These are phyloP conservation scores for Spatula versicolor DNA, from an alignment of 2,797 vertebrate species.

Conservation along the genomic window DNA sequence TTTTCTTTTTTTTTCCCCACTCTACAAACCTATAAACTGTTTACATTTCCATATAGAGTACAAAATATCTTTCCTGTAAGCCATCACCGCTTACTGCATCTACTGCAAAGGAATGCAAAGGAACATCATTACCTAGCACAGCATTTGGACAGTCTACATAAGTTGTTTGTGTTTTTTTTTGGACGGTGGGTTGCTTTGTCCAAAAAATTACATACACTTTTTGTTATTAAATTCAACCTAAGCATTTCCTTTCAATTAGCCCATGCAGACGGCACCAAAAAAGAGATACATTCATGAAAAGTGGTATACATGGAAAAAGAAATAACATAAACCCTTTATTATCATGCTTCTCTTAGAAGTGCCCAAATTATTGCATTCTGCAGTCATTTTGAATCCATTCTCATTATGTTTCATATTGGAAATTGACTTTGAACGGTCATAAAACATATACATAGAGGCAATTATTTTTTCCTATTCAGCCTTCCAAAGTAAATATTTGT, in stretches of 20 bases:
- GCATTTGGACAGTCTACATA: neutral
- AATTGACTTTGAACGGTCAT: neutral
- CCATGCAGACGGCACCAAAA: neutral
- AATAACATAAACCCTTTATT: neutral
- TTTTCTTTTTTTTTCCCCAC: neutral
- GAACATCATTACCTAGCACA: neutral
- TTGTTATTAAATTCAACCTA: neutral
- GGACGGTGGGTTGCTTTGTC: neutral
- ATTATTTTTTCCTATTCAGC: neutral
- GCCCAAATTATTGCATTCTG: neutral
- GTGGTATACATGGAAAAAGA: neutral
- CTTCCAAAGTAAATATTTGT: conserved; percentile 6
- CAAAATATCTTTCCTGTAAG: neutral
- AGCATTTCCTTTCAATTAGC: neutral
- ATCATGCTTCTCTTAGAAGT: neutral
- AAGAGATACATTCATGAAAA: neutral
- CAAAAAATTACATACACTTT: neutral
- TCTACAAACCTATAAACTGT: neutral
- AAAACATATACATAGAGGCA: neutral
- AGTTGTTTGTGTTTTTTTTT: neutral
- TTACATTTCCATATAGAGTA: neutral
- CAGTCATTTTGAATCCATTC: neutral
- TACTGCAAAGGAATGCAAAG: neutral
- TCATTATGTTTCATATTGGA: neutral
- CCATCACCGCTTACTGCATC: neutral